Evolutionary conservation across 2,113 vertebrate genomes (phyloP).

Genomic region (Anarrhichthys ocellatus): DNA sequence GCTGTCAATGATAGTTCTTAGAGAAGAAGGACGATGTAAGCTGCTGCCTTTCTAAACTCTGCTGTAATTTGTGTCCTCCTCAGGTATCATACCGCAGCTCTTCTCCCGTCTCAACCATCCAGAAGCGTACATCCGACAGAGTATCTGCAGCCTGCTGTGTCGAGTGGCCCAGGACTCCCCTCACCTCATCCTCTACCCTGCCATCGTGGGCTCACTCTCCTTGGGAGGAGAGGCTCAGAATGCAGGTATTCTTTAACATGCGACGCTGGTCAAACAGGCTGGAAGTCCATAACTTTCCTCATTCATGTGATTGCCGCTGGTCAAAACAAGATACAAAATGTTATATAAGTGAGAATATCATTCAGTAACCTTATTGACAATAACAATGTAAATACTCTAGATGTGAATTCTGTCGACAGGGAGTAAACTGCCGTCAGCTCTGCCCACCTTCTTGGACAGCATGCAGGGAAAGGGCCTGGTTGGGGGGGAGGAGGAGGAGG

Average conservation of each 20-base stretch:
- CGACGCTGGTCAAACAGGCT: background rate
- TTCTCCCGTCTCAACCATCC: constrained; percentile 98
- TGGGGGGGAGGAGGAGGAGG: constrained; percentile 82
- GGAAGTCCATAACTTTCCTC: too few species aligned
- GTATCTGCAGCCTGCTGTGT: constrained; percentile 96
- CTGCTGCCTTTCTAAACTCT: background rate
- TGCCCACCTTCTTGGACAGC: constrained; percentile 93
- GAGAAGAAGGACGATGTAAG: too few species aligned
- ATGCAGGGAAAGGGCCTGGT: constrained; percentile 92
- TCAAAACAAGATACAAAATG: background rate
- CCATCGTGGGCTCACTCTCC: constrained; percentile 97
- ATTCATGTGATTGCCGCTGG: background rate
- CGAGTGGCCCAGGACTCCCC: constrained; percentile 98
- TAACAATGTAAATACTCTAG: background rate
- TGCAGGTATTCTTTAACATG: constrained; percentile 83
- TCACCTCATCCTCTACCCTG: constrained; percentile 96
- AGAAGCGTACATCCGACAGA: constrained; percentile 96
- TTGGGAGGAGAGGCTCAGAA: constrained; percentile 94
- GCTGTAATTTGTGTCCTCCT: background rate
- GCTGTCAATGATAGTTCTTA: too few species aligned
- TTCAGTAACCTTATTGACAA: background rate
- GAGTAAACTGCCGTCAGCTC: constrained; percentile 91
- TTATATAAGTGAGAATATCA: background rate
- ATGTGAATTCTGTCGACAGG: constrained; percentile 78
- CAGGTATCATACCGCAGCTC: constrained; percentile 98